Percentiles rank a stretch among this genome's conserved stretches.
These are phyloP conservation scores for Lycaon pictus DNA, from an alignment of 2,113 vertebrate genomes.

Conservation along the genomic window DNA sequence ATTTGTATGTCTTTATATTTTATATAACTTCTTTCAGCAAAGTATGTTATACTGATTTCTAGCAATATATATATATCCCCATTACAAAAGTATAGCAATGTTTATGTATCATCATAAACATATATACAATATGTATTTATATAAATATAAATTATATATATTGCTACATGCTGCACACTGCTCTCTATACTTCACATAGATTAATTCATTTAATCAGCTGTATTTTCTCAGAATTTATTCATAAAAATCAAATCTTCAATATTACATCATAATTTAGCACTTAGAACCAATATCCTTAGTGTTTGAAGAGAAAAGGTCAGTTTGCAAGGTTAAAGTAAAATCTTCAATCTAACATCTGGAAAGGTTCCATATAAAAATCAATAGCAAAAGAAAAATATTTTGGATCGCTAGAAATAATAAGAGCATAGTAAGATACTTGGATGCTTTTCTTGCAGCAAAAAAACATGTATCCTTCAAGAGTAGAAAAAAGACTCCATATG, in stretches of 20 bases:
- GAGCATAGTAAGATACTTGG: conserved; percentile 55
- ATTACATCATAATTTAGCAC: conserved; percentile 2
- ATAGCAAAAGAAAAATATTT: conserved; percentile 72
- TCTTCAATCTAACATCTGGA: conserved; percentile 49
- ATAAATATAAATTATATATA: too few relatives aligned
- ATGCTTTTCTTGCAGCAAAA: conserved; percentile 49
- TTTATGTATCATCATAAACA: neutral
- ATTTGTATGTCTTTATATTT: neutral
- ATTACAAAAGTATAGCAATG: neutral
- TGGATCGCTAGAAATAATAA: conserved; percentile 57
- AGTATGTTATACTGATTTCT: neutral
- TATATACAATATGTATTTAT: neutral
- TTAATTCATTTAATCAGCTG: neutral
- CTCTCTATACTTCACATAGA: neutral
- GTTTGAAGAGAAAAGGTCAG: conserved; percentile 60
- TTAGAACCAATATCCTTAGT: conserved; percentile 45
- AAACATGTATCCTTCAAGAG: neutral
- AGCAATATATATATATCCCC: neutral
- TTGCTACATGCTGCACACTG: neutral
- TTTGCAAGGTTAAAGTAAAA: conserved; percentile 55
- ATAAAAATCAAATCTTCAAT: conserved; percentile 35
- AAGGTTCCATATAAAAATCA: conserved; percentile 70
- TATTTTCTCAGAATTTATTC: conserved; percentile 47
- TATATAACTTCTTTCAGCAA: neutral
- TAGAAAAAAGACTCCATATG: conserved; percentile 12